These are phyloP conservation scores for Dione vanillae DNA, from an alignment of 2,888 invertebrate genomes.

Conservation along the genomic window DNA sequence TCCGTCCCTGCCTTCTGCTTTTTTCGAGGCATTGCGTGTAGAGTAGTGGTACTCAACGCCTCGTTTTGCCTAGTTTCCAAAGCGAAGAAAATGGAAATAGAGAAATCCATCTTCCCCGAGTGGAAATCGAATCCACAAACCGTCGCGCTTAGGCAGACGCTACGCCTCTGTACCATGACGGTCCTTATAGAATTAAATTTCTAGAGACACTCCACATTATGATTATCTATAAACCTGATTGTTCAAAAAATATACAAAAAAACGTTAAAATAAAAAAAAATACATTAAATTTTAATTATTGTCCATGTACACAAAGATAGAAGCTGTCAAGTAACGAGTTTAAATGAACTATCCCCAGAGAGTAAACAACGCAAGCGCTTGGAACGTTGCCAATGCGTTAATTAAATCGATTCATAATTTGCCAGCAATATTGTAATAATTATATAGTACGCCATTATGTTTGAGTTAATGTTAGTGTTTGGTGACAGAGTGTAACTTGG, in stretches of 20 bases:
- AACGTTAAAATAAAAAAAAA: background rate
- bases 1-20: no score
- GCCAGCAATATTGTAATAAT: constrained; percentile 31
- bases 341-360: constrained; percentile 22
- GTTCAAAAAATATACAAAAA: background rate
- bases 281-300: background rate
- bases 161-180: no score
- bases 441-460: constrained; percentile 1
- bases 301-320: background rate
- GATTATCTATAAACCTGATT: background rate
- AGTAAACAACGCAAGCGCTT: constrained; percentile 16
- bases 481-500: no score
- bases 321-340: constrained; percentile 21
- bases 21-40: no score
- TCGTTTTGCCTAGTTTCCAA: no score
- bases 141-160: no score
- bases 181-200: no score
- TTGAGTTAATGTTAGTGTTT: background rate
- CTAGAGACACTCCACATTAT: no score
- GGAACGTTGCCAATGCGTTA: constrained; percentile 38
- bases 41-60: no score
- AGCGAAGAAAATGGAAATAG: no score
- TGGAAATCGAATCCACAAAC: no score
- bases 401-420: constrained; percentile 44
- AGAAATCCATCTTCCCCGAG: no score